Evolutionary conservation across 2,888 invertebrate genomes (phyloP).

Genomic region (Meandrusa payeni): DNA sequence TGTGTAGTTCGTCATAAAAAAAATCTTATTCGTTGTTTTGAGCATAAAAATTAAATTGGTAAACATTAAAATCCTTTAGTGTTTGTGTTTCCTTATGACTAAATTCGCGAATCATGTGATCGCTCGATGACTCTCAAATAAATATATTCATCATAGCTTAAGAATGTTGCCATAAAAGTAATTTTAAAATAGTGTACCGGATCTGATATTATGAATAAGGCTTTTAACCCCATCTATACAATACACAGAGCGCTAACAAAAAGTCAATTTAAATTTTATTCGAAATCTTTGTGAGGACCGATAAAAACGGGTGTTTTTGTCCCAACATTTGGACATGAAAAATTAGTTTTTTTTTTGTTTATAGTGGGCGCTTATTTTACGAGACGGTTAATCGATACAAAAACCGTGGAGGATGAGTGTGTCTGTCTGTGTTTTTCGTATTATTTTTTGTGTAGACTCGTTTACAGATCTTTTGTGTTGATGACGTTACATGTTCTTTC

Average conservation of each 20-base stretch:
- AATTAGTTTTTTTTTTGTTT: background rate
- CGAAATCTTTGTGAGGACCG: conserved; percentile 5
- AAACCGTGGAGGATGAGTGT: too few species aligned
- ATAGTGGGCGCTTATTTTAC: conserved; percentile 1
- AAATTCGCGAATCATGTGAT: conserved; percentile 10
- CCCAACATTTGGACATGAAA: conserved; percentile 1
- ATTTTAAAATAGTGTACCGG: conserved; percentile 50
- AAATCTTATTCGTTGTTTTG: too few species aligned
- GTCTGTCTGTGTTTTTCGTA: too few species aligned
- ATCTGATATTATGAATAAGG: conserved; percentile 50
- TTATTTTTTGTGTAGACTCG: too few species aligned
- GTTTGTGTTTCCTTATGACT: too few species aligned
- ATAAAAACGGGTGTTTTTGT: conserved; percentile 10
- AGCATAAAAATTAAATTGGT: too few species aligned
- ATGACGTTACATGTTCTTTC: too few species aligned
- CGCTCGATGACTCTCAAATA: conserved; percentile 8
- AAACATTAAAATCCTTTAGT: too few species aligned
- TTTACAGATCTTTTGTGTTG: too few species aligned
- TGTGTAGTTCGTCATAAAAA: too few species aligned
- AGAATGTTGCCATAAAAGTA: conserved; percentile 38
- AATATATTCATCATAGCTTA: conserved; percentile 29
- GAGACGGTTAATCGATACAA: conserved; percentile 3
- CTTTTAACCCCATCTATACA: conserved; percentile 51
- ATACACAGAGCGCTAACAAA: conserved; percentile 40
- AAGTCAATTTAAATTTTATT: conserved; percentile 34